Evolutionary conservation across 2,797 vertebrate genomes (phyloP), one percentile per base, ranked within the genome.

Genomic region (Clarias laeviceps): DNA sequence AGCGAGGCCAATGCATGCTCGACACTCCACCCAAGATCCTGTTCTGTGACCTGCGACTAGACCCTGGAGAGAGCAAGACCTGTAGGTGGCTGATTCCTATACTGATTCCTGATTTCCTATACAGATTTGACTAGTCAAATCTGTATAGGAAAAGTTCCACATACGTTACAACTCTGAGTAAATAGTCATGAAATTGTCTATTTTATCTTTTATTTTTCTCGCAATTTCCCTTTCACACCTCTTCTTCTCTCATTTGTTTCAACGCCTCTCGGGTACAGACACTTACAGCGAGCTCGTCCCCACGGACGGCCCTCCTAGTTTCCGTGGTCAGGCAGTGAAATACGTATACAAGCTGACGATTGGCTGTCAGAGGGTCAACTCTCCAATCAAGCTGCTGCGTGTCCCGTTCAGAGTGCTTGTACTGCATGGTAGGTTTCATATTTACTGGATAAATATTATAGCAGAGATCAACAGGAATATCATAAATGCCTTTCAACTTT

Each of bases 311-410:
- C 98, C 98, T 4, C 98, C 98, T 2, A 99, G 98, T 79, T 99
- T 99, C 90, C 96, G 98, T 6, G 98, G 98, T 2, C 98, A 99
- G 92, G 95, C 97, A 0, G 98, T 98, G 87, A 99, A 99, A 90
- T 99, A 99, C 0, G 97, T 99, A 87, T 99, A 99, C 94, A 99
- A 99, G 92, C 92, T 99, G 91, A 99, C 98, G 65, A 97, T 99
- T 0, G 98, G 98, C 92, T 99, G 98, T 93, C 98, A 99, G 94
- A 95, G 98, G 5, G 98, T 99, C 90, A 99, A 98, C 94, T 99
- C 97, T 0, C 97, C 98, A 56, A 99, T 99, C 95, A 99, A 99
- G 88, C 96, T 99, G 0, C 96, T 99, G n/a, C 90, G 98, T 0
- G 97, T 99, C 29, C 98, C 98, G 79, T 97, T 99, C 94, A 95